Evolutionary conservation across 2,888 invertebrate species (phyloP).

Genomic region (Rhogogaster chlorosoma): DNA sequence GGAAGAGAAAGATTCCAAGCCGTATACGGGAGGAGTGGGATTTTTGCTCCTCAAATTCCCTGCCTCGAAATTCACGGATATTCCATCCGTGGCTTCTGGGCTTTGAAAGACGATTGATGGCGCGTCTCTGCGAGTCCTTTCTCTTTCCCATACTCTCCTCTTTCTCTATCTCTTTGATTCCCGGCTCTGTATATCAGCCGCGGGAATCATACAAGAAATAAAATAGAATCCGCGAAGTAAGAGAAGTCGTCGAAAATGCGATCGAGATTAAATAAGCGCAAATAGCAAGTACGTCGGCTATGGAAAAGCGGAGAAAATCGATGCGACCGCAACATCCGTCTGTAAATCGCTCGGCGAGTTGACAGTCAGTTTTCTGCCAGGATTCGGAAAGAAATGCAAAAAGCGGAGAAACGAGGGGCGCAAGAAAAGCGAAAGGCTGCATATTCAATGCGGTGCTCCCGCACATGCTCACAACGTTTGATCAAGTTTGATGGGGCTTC

Average conservation of each 20-base stretch:
- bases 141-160: neutral
- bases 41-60: conserved; percentile 9
- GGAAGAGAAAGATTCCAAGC: neutral
- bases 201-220: neutral
- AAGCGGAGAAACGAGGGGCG: neutral
- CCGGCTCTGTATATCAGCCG: neutral
- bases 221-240: neutral
- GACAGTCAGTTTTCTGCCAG: neutral
- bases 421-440: neutral
- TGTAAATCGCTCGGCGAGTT: neutral
- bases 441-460: neutral
- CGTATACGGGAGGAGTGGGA: neutral
- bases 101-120: conserved; percentile 31
- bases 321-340: neutral
- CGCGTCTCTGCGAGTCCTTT: neutral
- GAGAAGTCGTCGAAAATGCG: no score
- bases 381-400: neutral
- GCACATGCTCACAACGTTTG: neutral
- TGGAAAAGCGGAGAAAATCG: neutral
- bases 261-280: neutral
- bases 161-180: neutral
- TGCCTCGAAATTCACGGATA: conserved; percentile 4
- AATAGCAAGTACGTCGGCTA: no score
- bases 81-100: conserved; percentile 9
- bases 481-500: conserved; percentile 67